phyloP scores from a whole-genome alignment of 2,797 vertebrate species.

The Rhynchonycteris naso region DNA sequence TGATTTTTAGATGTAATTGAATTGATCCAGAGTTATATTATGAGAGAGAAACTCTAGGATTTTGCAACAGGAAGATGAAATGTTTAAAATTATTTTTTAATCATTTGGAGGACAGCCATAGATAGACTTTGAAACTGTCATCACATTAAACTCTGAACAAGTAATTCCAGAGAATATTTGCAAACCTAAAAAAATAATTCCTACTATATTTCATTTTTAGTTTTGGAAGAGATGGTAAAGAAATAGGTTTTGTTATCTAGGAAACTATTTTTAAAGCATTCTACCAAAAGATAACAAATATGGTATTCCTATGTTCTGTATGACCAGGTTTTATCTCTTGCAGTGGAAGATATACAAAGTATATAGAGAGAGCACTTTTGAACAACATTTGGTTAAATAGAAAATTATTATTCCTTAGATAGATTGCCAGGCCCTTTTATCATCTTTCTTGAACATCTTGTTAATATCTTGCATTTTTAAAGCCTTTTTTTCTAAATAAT shows the following conservation, averaged over 20 bases:
- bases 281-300: background rate
- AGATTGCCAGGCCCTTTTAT: background rate
- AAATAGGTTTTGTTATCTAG: conserved; percentile 18
- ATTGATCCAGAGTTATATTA: conserved; percentile 47
- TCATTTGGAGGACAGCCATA: conserved; percentile 34
- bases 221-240: conserved; percentile 1
- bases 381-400: background rate
- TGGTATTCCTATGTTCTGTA: background rate
- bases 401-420: background rate
- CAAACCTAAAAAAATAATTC: conserved; percentile 37
- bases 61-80: background rate
- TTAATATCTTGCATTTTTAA: background rate
- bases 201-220: conserved; percentile 15
- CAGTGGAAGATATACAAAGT: background rate
- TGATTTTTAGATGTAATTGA: conserved; percentile 50
- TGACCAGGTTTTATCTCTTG: background rate
- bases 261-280: conserved; percentile 36
- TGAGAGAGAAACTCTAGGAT: conserved; percentile 28
- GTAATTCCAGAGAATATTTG: conserved; percentile 22
- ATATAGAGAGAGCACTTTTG: background rate
- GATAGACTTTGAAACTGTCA: conserved; percentile 8
- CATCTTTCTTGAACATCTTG: background rate
- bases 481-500: background rate
- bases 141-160: conserved; percentile 5
- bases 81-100: conserved; percentile 63